Base-by-base conservation (phyloP, 1,140 invertebrate species). In the Nasonia giraulti region DNA sequence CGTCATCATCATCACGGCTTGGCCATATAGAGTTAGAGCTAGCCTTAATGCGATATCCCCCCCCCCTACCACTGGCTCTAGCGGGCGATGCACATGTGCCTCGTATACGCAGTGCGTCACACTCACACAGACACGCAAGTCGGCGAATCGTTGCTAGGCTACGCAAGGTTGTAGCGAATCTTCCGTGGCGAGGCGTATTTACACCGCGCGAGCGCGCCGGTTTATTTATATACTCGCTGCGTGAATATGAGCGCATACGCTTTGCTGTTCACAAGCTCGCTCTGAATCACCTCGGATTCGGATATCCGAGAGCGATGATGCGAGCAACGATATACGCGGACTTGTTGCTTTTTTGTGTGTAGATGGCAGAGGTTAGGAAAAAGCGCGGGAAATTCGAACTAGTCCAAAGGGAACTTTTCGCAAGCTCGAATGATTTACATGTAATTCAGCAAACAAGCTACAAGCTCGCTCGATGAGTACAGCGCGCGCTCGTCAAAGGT, bases 361-460 rank as follows among this genome's bases (percentile, higher is more conserved):
- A 8, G 6, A 44, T 44, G 10, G 11, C 0, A 66, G 20, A 55
- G 50, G 12, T 55, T 55, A 20, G 14, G 55, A 62, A 62, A 62
- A 62, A 20, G 55, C 55, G 55, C 55, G 55, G 2, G 17, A 62
- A 62, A 62, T 62, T 62, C 55, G n/a, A 62, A 62, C 17, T 27
- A 27, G 55, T 44, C 40, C 40, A 44, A 44, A 44, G 40, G 33
- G 33, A n/a, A 2, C 69, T 33, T 10, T 23, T 8, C 11, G 73
- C 33, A 74, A 74, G 33, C 17, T 20, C 37, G n/a, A 20, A n/a
- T n/a, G 80, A 81, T 81, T 73, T 81, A 73, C 66, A 33, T 71
- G 50, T 73, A 73, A 73, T 81, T 81, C 20, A 40, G 27, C 80
- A 81, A 71, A 80, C 66, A 47, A 73, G 69, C 4, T 44, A 17